Base-by-base conservation (phyloP, 2,888 invertebrate genomes). In the Drosophila nigricruria region DNA sequence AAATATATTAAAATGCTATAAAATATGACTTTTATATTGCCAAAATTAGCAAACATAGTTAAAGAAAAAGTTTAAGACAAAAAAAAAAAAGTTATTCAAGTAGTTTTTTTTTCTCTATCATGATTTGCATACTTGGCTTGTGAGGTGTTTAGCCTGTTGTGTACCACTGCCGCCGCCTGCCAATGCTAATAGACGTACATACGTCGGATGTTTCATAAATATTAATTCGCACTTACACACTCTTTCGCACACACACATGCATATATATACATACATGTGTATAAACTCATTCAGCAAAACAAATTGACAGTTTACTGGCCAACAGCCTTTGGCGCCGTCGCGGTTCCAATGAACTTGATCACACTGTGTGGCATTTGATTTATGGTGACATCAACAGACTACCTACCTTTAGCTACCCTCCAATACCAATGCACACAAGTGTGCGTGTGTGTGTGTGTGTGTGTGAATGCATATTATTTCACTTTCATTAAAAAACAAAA, bases 321-420 rank as follows among this genome's bases (percentile, higher is more conserved):
- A 77, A 77, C 76, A 73, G 77, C 73, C 73, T 77, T 63, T 70
- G 64, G 76, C 62, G 67, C 54, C 67, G 74, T 61, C 45, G 75
- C 64, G 53, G 53, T 62, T 64, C 54, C 64, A 77, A 72, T 65
- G 69, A 68, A 77, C 69, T 67, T 69, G 59, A 77, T 50, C 75
- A 61, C 82, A 85, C 82, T 82, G 85, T 82, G 72, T 71, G 56
- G 47, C 70, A 54, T 75, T 77, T 82, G 85, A 84, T 84, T 82
- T 84, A 84, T 84, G 77, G 70, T 70, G 62, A 68, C 81, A 73
- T 73, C 64, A 47, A 62, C 42, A 64, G 66, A 74, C 66, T 77
- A 59, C 70, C 65, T 74, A 64, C 70, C 62, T 69, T 65, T 66
- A 38, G 50, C 69, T 47, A n/a, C 32, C n/a, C 56, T n/a, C 23